Conservation (phyloP, 2,888 invertebrate species). For the Caradrina kadenii region DNA sequence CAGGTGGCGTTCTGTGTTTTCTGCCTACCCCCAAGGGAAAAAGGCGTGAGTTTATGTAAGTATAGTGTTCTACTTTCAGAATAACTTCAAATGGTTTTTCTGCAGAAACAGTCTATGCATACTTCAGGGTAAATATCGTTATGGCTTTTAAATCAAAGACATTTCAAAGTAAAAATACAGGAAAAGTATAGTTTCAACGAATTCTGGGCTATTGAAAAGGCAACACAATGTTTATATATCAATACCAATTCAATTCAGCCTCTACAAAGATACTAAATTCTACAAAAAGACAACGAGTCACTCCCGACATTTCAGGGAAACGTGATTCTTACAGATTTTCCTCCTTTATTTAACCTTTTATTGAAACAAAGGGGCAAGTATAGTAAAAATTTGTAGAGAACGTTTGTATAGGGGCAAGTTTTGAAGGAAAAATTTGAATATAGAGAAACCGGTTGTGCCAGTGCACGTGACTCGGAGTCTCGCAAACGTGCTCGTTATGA, state of each 20-base stretch:
- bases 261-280: slow-evolving; percentile 27
- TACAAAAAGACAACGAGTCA: slow-evolving; percentile 34
- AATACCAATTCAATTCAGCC: slow-evolving; percentile 17
- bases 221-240: slow-evolving; percentile 33
- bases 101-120: not conserved
- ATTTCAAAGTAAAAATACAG: slow-evolving; percentile 5
- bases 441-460: slow-evolving; percentile 19
- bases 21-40: no score
- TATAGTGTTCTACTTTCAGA: not conserved
- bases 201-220: not conserved
- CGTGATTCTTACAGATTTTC: slow-evolving; percentile 43
- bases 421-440: no score
- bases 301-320: slow-evolving; percentile 40
- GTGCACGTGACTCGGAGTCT: slow-evolving; percentile 49
- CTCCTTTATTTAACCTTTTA: slow-evolving; percentile 38
- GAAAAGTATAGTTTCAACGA: not conserved
- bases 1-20: no score
- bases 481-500: slow-evolving; percentile 59
- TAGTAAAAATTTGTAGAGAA: slow-evolving; percentile 37
- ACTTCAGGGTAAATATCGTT: not conserved
- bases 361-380: slow-evolving; percentile 26
- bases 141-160: not conserved
- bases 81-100: not conserved
- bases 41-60: no score
- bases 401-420: slow-evolving; percentile 37